Base-by-base conservation (phyloP, 35 echinoderm and acorn worm species). In the Apostichopus californicus region DNA sequence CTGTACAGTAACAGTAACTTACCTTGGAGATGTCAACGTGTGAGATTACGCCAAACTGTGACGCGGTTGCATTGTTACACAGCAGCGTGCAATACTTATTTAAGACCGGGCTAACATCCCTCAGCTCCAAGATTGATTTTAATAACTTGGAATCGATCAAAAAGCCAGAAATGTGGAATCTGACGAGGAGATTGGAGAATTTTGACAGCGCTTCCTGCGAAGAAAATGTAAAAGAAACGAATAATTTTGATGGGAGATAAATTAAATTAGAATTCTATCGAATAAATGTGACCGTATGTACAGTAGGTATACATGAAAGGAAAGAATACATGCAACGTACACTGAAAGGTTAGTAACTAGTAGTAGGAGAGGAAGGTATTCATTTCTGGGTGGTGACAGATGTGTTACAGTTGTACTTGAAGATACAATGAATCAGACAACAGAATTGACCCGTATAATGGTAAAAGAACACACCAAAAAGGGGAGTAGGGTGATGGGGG, bases 11-110 rank as follows among this genome's bases (percentile, higher is more conserved):
- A 46, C 34, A 46, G 34, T 46, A 46, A 3, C 90, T 92, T 54
- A 97, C 95, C 87, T 94, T 14, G 0, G 95, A 91, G 56, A 97
- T 93, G 77, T 87, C 92, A 20, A 86, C 75, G 53, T 58, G 58
- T 26, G 93, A 94, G 66, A 97, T 77, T 14, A 97, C 73, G 26
- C 95, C 95, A 87, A 97, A 97, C 54, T 93, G 81, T 52, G 90
- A 93, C 12, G 89, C 72, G 54, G 66, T 65, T 34, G 61, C 34
- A 17, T 21, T 57, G 57, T 65, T 86, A 81, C 95, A 97, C 8
- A 97, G 87, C 24, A 90, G 83, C 56, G 72, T 80, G 87, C 95
- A 97, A n/a, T 77, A 57, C 5, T 87, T 56, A 1, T 54, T 63
- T 77, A 77, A 18, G 26, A 61, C 22, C 13, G 86, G 73, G 53